Evolutionary conservation across 2,797 vertebrate genomes (phyloP).

Genomic region (Melanotaenia boesemani): DNA sequence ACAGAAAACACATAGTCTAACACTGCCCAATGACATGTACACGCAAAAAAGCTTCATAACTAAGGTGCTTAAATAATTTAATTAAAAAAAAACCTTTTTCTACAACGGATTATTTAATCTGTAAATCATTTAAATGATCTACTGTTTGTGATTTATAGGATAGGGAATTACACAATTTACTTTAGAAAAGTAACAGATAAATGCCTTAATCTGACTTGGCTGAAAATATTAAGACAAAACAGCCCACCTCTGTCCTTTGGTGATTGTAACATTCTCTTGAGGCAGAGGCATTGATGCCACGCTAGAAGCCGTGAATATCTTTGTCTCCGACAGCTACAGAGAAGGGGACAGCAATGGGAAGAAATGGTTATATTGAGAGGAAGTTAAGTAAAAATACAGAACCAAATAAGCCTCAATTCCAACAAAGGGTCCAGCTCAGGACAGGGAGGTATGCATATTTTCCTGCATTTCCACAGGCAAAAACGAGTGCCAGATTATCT

Average conservation of each 20-base stretch:
- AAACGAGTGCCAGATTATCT: no score
- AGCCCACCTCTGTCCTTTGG: constrained; percentile 93
- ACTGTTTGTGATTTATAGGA: neutral
- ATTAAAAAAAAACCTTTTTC: neutral
- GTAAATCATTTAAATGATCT: neutral
- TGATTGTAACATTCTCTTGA: constrained; percentile 97
- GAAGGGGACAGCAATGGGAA: neutral
- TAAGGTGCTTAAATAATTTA: neutral
- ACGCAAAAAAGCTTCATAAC: neutral
- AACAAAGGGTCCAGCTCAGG: neutral
- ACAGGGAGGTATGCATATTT: no score
- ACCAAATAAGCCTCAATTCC: neutral
- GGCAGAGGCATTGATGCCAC: constrained; percentile 91
- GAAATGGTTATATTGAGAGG: neutral
- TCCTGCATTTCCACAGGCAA: no score
- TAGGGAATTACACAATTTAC: no score
- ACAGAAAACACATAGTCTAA: no score
- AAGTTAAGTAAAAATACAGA: neutral
- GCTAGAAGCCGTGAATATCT: constrained; percentile 98
- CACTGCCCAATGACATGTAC: neutral
- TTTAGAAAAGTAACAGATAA: neutral
- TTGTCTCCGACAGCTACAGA: constrained; percentile 94
- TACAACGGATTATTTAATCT: neutral
- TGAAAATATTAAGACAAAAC: neutral
- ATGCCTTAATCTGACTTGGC: no score